Base-by-base conservation (phyloP, 1,140 invertebrate genomes). In the Halictus rubicundus region DNA sequence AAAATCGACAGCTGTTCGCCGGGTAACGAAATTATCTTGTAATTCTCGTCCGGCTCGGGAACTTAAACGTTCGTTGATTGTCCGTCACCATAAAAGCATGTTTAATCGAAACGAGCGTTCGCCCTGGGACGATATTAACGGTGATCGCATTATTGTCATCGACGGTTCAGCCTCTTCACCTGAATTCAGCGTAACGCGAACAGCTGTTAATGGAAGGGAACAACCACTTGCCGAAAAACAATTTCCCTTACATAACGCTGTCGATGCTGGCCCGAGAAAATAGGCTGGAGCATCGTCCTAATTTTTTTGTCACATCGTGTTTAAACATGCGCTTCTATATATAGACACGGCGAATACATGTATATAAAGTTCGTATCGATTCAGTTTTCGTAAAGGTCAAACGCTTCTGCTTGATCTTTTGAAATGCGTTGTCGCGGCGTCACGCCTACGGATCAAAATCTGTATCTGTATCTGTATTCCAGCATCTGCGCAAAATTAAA, bases 291-390 rank as follows among this genome's bases (percentile, higher is more conserved):
- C n/a, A 2, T 27, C 39, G 39, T 27, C 37, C 52, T 61, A 2
- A 27, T 52, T 23, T 8, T 65, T n/a, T 42, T 23, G 8, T 27
- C 14, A 54, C 25, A 23, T n/a, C 14, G 37, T 27, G 14, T 57
- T 66, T 27, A 27, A 14, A 60, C 64, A 46, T 12, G 39, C 27
- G 39, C 32, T 4, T 19, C 21, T 60, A 39, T 42, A 32, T 23
- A 75, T 42, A 46, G 65, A 46, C n/a, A n/a, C 7, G 59, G 60
- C 68, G 25, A 68, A 76, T 68, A 60, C 21, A 16, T 23, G 68
- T 76, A 46, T 25, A 16, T 32, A 37, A 59, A 68, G 21, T 77
- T 60, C 25, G 25, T 77, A 76, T 76, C 66, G 54, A 77, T 77
- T 70, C 16, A 49, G 16, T 60, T 69, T 77, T 59, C 57, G 10